Evolutionary conservation across 2,888 invertebrate species (phyloP).

Genomic region (Gisinianus flammeolus): DNA sequence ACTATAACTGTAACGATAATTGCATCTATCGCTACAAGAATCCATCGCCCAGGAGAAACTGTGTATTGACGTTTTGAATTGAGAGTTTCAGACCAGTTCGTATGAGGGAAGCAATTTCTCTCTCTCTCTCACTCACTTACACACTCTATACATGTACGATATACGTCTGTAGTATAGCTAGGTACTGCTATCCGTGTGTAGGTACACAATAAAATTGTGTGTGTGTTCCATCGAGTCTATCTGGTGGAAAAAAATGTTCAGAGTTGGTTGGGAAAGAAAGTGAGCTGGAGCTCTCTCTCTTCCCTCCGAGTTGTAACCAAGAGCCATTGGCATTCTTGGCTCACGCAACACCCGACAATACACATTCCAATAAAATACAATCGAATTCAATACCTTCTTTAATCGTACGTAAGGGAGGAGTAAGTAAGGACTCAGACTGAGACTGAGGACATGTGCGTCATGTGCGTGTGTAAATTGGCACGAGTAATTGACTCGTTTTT

Average conservation of each 20-base stretch:
- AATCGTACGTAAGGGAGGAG: neutral
- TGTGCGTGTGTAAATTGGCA: constrained; percentile 34
- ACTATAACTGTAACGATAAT: neutral
- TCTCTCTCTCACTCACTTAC: no score
- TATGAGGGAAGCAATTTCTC: no score
- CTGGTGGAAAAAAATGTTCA: constrained; percentile 25
- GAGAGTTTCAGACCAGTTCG: no score
- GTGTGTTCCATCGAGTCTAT: neutral
- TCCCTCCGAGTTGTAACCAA: no score
- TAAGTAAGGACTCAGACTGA: neutral
- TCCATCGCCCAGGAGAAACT: no score
- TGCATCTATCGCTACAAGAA: neutral
- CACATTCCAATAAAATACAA: constrained; percentile 35
- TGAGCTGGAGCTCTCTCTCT: no score
- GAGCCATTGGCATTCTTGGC: constrained; percentile 31
- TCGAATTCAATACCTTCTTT: constrained; percentile 32
- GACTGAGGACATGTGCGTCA: neutral
- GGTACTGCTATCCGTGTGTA: no score
- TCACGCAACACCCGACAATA: constrained; percentile 14
- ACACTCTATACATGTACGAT: no score
- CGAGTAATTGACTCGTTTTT: constrained; percentile 38
- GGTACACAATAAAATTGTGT: neutral
- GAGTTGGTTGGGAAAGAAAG: no score
- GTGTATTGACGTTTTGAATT: no score
- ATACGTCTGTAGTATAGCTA: no score